A percentile compares a stretch with the other conserved stretches of the same genome.
phyloP scores from a whole-genome alignment of 2,797 vertebrate genomes.

The Chaenodraco wilsoni region DNA sequence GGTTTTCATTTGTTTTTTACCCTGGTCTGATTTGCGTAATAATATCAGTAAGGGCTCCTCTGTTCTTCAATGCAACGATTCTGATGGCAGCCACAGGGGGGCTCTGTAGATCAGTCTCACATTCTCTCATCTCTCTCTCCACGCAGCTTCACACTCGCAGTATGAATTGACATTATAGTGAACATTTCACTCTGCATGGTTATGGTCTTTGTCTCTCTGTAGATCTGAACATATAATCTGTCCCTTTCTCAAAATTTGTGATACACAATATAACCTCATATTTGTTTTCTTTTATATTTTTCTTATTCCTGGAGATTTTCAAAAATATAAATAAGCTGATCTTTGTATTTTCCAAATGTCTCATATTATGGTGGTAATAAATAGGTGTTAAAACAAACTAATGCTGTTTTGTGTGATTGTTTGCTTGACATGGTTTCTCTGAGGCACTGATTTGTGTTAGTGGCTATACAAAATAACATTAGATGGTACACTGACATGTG shows the following conservation, averaged over 20 bases:
- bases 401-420: slow-evolving; percentile 6
- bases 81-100: slow-evolving; percentile 75
- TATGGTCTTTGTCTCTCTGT: slow-evolving; percentile 61
- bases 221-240: slow-evolving; percentile 65
- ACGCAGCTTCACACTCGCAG: slow-evolving; percentile 45
- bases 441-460: neutral
- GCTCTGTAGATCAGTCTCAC: slow-evolving; percentile 52
- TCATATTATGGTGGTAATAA: slow-evolving; percentile 89
- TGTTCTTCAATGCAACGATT: slow-evolving; percentile 67
- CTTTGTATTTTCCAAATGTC: slow-evolving; percentile 90
- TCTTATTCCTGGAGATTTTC: slow-evolving; percentile 84
- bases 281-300: slow-evolving; percentile 85
- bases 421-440: neutral
- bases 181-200: slow-evolving; percentile 69
- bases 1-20: slow-evolving; percentile 34
- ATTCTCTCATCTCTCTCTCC: slow-evolving; percentile 13
- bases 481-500: too few relatives aligned
- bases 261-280: slow-evolving; percentile 83
- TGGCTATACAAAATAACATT: neutral
- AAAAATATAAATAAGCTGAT: slow-evolving; percentile 85
- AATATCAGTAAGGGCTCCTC: slow-evolving; percentile 67
- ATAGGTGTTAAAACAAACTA: slow-evolving; percentile 83
- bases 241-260: slow-evolving; percentile 79
- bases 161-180: slow-evolving; percentile 52
- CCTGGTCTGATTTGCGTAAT: slow-evolving; percentile 53